A percentile compares a stretch with the other conserved stretches of the same genome.
Conservation (phyloP, 2,888 invertebrate genomes). For the Arge pagana region DNA sequence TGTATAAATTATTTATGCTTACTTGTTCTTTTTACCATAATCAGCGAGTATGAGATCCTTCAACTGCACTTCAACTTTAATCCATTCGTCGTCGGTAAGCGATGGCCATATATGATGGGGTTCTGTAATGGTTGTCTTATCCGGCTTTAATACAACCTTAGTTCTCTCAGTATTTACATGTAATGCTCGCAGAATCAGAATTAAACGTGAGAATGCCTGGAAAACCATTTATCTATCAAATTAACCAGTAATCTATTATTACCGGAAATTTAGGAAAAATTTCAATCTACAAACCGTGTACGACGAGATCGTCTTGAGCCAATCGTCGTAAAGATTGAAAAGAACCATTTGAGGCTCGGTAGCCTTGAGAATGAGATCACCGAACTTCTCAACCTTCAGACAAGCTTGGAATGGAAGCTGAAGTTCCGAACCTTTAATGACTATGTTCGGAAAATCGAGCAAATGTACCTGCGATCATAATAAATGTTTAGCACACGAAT, state of each 20-base stretch:
- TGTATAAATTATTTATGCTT: slow-evolving; percentile 42
- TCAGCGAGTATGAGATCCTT: slow-evolving; percentile 98
- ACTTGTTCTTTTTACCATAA: slow-evolving; percentile 99
- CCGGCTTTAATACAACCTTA: slow-evolving; percentile 97
- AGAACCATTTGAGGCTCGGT: slow-evolving; percentile 99
- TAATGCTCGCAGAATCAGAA: slow-evolving; percentile 92
- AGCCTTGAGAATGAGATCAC: slow-evolving; percentile 97
- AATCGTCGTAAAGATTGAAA: slow-evolving; percentile 99
- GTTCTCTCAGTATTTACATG: slow-evolving; percentile 99
- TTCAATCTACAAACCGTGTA: slow-evolving; percentile 73
- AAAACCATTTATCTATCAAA: too few relatives aligned
- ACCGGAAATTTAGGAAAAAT: slow-evolving; percentile 1
- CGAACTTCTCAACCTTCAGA: slow-evolving; percentile 98
- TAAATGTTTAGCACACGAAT: too few relatives aligned
- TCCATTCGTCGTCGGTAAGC: slow-evolving; percentile 97
- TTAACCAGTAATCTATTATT: slow-evolving; percentile 5
- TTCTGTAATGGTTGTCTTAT: slow-evolving; percentile 98
- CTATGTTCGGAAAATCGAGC: slow-evolving; percentile 99
- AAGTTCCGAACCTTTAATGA: slow-evolving; percentile 98
- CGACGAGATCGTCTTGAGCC: slow-evolving; percentile 98
- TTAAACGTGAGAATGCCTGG: slow-evolving; percentile 93
- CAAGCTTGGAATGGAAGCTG: slow-evolving; percentile 99
- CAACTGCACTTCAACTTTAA: slow-evolving; percentile 96
- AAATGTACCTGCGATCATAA: slow-evolving; percentile 84
- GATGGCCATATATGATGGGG: slow-evolving; percentile 99